These are phyloP conservation scores for Perizoma flavofasciatum DNA, from an alignment of 2,888 invertebrate genomes.

Conservation along the genomic window DNA sequence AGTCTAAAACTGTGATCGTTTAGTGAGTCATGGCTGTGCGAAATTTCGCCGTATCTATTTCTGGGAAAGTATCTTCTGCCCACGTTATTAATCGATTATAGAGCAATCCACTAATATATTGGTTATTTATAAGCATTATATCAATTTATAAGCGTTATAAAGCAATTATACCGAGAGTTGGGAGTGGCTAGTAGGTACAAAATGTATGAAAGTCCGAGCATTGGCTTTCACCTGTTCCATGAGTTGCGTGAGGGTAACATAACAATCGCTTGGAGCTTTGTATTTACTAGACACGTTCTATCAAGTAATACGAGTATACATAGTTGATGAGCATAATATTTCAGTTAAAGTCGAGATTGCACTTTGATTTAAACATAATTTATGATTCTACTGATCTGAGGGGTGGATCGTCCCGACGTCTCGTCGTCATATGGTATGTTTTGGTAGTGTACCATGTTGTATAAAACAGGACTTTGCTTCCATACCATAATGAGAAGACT, in stretches of 20 bases:
- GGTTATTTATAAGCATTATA: conserved; percentile 22
- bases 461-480: no score
- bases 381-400: no score
- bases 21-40: conserved; percentile 12
- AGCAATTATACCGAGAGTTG: conserved; percentile 23
- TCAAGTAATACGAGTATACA: no score
- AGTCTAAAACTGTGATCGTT: not conserved
- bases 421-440: no score
- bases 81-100: conserved; percentile 19
- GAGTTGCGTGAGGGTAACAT: conserved; percentile 30
- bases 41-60: conserved; percentile 15
- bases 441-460: no score
- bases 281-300: not conserved
- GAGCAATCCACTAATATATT: conserved; percentile 24
- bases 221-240: conserved; percentile 45
- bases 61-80: conserved; percentile 23
- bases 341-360: no score
- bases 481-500: no score
- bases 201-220: conserved; percentile 40
- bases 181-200: conserved; percentile 22
- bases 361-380: no score
- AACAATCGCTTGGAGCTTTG: conserved; percentile 33
- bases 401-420: no score
- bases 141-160: conserved; percentile 23
- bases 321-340: no score